These are phyloP conservation scores for Caenorhabditis plicata DNA, from an alignment of 2,888 invertebrate genomes.

Conservation along the genomic window DNA sequence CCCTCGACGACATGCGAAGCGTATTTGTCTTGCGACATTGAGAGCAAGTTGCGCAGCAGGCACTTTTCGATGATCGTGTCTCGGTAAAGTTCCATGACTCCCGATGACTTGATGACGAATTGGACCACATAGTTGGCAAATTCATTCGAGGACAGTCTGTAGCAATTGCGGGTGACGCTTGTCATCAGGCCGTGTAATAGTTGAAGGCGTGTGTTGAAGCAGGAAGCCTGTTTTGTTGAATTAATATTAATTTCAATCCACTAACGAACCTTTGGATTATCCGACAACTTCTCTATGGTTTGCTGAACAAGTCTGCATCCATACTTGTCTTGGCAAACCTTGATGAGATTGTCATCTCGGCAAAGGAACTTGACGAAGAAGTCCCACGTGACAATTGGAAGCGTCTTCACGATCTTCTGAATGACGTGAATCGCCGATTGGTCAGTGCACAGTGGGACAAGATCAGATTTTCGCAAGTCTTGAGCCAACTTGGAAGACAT, in stretches of 20 bases:
- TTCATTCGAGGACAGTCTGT: conserved; percentile 43
- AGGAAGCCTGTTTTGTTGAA: too few species aligned
- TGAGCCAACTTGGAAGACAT: conserved; percentile 1
- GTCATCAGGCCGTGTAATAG: conserved; percentile 21
- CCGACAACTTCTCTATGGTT: conserved; percentile 51
- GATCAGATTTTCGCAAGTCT: conserved; percentile 31
- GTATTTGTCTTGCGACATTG: conserved; percentile 58
- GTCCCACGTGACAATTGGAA: conserved; percentile 35
- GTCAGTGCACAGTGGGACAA: conserved; percentile 45
- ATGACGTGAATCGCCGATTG: conserved; percentile 60
- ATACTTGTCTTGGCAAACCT: conserved; percentile 52
- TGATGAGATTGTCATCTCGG: conserved; percentile 27
- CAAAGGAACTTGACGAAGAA: conserved; percentile 34
- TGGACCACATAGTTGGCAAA: conserved; percentile 62
- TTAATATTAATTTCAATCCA: too few species aligned
- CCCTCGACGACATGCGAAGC: conserved; percentile 60
- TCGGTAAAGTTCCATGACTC: conserved; percentile 34
- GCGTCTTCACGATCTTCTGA: conserved; percentile 48
- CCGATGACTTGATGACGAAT: conserved; percentile 39
- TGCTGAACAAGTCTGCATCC: conserved; percentile 54
- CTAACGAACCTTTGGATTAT: too few species aligned
- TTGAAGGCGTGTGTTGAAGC: conserved; percentile 11
- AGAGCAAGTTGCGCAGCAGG: conserved; percentile 50
- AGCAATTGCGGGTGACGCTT: conserved; percentile 23
- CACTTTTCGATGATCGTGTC: conserved; percentile 46